Percentiles rank a stretch among this genome's conserved stretches.
Conservation (phyloP, 2,113 vertebrate species). For the Cyanoliseus patagonus region DNA sequence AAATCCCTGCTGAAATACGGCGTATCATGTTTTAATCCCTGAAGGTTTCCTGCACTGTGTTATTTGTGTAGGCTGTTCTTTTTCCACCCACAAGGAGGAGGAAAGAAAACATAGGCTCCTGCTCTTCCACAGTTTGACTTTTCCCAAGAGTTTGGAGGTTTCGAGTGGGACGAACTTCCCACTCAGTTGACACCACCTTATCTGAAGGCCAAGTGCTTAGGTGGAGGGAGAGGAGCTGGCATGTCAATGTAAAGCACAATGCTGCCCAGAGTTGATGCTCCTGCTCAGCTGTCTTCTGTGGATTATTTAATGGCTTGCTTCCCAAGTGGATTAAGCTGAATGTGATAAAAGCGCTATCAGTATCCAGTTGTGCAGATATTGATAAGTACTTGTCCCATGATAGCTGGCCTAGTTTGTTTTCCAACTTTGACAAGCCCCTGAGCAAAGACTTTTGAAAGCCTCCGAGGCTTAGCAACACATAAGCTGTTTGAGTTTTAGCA, state of each 20-base stretch:
- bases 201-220: background rate
- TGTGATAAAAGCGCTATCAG: fast-evolving
- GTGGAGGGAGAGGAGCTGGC: background rate
- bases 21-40: background rate
- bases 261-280: background rate
- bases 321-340: background rate
- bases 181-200: background rate
- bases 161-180: background rate
- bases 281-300: background rate
- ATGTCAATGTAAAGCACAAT: background rate
- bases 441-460: background rate
- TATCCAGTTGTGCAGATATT: background rate
- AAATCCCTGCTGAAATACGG: background rate
- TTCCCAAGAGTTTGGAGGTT: background rate
- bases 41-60: background rate
- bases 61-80: background rate
- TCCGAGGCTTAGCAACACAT: background rate
- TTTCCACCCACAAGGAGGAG: background rate
- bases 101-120: background rate
- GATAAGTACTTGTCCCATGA: background rate
- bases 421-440: background rate
- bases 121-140: background rate
- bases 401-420: background rate
- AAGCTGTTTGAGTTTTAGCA: background rate
- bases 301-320: background rate